Evolutionary conservation across 2,797 vertebrate genomes (phyloP).

Genomic region (Manis pentadactyla): DNA sequence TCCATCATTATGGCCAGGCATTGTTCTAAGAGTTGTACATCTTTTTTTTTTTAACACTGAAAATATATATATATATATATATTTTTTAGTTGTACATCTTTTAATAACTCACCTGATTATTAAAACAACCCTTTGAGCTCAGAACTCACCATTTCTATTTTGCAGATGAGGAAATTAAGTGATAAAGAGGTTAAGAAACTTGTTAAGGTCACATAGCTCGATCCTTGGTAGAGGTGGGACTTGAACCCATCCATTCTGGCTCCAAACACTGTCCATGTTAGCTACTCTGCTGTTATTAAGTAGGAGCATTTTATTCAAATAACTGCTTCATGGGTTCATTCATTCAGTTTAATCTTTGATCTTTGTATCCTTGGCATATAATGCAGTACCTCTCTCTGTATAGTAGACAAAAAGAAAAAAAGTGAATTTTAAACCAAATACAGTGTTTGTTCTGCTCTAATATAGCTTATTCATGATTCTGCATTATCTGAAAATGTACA

Average conservation of each 20-base stretch:
- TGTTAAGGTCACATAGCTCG: neutral
- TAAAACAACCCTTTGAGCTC: neutral
- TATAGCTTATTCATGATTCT: neutral
- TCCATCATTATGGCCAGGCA: neutral
- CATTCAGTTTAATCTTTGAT: neutral
- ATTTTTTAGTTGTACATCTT: neutral
- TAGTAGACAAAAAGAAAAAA: neutral
- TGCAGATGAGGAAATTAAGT: neutral
- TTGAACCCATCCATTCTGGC: neutral
- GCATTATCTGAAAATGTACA: constrained; percentile 28
- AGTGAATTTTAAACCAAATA: neutral
- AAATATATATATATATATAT: too few relatives aligned
- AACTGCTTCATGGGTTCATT: neutral
- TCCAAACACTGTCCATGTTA: neutral
- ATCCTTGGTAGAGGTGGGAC: neutral
- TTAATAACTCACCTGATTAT: neutral
- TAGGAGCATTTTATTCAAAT: neutral
- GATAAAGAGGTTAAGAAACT: neutral
- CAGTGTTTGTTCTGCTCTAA: constrained; percentile 11
- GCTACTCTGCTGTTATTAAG: neutral
- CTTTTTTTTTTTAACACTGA: too few relatives aligned
- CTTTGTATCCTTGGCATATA: neutral
- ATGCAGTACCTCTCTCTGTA: neutral
- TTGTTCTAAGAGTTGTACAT: neutral
- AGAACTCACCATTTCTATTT: neutral